Conservation (phyloP, 30 jellyfish, hydroid and myxozoan genomes). For the Hydractinia echinata region DNA sequence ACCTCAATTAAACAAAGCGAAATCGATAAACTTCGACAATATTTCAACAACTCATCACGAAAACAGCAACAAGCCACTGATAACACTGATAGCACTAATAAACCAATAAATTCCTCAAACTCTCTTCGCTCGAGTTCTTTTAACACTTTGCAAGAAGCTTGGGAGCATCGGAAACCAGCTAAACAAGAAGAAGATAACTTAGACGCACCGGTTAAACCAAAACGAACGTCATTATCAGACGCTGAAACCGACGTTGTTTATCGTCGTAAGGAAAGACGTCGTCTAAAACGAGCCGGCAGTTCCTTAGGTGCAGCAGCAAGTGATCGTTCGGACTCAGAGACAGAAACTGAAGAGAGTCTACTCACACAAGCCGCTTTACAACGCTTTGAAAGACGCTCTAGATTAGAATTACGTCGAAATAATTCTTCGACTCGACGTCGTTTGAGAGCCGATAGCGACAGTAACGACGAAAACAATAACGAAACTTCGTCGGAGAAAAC, state of each 20-base stretch:
- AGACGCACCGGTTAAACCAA: background rate
- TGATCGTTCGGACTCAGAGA: conserved; percentile 27
- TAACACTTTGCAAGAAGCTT: background rate
- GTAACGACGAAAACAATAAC: conserved; percentile 31
- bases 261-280: conserved; percentile 22
- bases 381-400: background rate
- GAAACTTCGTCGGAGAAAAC: conserved; percentile 29
- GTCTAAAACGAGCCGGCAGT: conserved; percentile 7
- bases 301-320: background rate
- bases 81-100: background rate
- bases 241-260: conserved; percentile 23
- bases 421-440: conserved; percentile 17
- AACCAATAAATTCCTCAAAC: background rate
- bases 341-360: conserved; percentile 14
- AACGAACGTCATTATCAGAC: conserved; percentile 12
- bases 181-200: background rate
- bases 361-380: conserved; percentile 3
- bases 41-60: background rate
- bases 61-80: background rate
- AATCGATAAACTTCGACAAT: background rate
- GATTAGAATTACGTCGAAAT: conserved; percentile 4
- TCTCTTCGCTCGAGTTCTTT: conserved; percentile 1
- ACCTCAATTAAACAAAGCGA: conserved; percentile 9
- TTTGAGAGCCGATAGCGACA: conserved; percentile 15
- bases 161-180: background rate